Evolutionary conservation across 2,888 invertebrate species (phyloP).

Genomic region (Caenorhabditis panamensis): DNA sequence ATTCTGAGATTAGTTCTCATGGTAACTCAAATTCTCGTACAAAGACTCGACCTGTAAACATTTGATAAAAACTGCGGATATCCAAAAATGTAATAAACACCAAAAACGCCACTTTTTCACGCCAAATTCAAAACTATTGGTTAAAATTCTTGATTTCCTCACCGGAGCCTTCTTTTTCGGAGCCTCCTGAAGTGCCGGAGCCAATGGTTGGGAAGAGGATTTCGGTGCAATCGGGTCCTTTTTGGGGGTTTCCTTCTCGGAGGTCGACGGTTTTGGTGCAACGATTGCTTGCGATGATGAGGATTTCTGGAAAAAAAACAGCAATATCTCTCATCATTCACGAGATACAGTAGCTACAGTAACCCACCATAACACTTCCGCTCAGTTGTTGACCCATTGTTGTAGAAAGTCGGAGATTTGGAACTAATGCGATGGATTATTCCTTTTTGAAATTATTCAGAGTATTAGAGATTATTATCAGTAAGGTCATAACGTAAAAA

Average conservation of each 20-base stretch:
- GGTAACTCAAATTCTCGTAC: no score
- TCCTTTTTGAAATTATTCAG: no score
- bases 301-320: slow-evolving; percentile 11
- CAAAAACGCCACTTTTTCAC: no score
- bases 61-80: no score
- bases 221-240: slow-evolving; percentile 4
- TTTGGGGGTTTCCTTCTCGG: slow-evolving; percentile 9
- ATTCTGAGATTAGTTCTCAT: no score
- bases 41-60: no score
- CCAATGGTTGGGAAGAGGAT: background rate
- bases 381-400: slow-evolving; percentile 42
- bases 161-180: background rate
- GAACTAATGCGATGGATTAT: background rate
- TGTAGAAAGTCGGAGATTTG: background rate
- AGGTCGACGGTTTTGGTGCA: slow-evolving; percentile 11
- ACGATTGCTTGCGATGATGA: slow-evolving; percentile 1
- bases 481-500: slow-evolving; percentile 11
- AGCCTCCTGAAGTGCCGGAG: background rate
- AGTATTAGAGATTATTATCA: background rate
- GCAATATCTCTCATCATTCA: background rate
- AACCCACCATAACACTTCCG: slow-evolving; percentile 18
- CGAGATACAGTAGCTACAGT: no score
- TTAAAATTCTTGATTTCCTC: background rate
- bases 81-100: no score
- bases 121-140: background rate